Evolutionary conservation across 2,888 invertebrate genomes (phyloP), one percentile per base, ranked within the genome.

Genomic region (Phengaris alcon): DNA sequence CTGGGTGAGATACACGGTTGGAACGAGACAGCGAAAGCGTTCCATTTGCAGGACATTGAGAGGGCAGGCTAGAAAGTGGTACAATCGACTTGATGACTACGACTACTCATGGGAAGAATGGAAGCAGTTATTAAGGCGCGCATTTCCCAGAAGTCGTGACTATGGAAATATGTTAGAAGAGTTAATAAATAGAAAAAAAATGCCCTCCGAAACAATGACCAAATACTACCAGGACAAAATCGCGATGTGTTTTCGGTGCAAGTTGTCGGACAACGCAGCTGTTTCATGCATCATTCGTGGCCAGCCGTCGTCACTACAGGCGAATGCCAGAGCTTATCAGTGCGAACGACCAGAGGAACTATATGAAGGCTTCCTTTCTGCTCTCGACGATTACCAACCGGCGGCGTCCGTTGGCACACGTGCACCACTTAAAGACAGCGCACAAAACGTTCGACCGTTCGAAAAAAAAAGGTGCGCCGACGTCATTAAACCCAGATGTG

Each of bases 141-240:
- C 82, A 0, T 82, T 84, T 73, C 82, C 82, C 0, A 78, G 72
- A 51, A 79, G 81, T 72, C 78, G 79, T 0, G 82, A 84, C 48
- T 82, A 80, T 52, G 75, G 75, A 4, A 76, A 70, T 8, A 55
- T 80, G 12, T 46, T 82, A 0, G 82, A 81, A 52, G 82, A 82
- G 55, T 75, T 82, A 77, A 55, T 82, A n/a, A 46, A 74, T 0
- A 75, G 82, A 59, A 81, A 76, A 64, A 82, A 82, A 74, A 13
- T 80, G 55, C 74, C 77, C 6, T 64, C 44, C 7, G 80, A 82
- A 74, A 76, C 68, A 0, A 82, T 82, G 82, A 82, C 81, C 0
- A 80, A 83, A 64, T 83, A 83, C 54, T 82, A 81, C n/a, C 83
- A 84, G 68, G 82, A 83, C 2, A 84, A 83, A 77, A 35, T 80